phyloP scores from a whole-genome alignment of 2,113 vertebrate species.

The Lagopus muta region DNA sequence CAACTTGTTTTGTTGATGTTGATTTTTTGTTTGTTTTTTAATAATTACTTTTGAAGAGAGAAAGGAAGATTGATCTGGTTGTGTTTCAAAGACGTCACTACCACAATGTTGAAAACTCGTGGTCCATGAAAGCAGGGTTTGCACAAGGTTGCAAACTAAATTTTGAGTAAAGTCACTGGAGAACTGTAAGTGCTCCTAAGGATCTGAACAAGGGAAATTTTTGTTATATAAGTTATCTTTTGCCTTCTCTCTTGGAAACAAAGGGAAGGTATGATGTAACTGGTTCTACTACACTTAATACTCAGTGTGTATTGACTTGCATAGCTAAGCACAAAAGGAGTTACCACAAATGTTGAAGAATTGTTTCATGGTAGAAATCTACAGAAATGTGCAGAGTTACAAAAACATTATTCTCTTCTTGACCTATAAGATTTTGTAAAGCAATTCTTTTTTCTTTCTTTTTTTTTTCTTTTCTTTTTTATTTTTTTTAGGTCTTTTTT shows the following conservation, averaged over 20 bases:
- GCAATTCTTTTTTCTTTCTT: not conserved
- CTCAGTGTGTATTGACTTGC: not conserved
- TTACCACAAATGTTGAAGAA: not conserved
- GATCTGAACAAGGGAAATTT: not conserved
- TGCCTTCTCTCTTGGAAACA: not conserved
- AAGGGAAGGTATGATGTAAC: not conserved
- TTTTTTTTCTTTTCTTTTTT: not conserved
- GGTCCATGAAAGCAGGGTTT: not conserved
- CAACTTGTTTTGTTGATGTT: not conserved
- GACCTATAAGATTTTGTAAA: not conserved
- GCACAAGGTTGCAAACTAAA: not conserved
- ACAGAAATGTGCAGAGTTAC: not conserved
- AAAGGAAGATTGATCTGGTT: not conserved
- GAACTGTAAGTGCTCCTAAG: not conserved
- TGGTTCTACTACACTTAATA: not conserved
- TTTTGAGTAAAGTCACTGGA: not conserved
- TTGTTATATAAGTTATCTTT: not conserved
- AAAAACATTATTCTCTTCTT: not conserved
- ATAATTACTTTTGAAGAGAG: not conserved
- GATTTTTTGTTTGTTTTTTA: not conserved
- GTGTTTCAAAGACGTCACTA: not conserved
- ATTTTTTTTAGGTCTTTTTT: too few species aligned
- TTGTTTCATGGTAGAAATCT: not conserved
- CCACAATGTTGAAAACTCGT: not conserved
- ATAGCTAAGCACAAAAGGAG: not conserved